Base-by-base conservation (phyloP, 2,797 vertebrate species). In the Hapalemur alaotrensis region DNA sequence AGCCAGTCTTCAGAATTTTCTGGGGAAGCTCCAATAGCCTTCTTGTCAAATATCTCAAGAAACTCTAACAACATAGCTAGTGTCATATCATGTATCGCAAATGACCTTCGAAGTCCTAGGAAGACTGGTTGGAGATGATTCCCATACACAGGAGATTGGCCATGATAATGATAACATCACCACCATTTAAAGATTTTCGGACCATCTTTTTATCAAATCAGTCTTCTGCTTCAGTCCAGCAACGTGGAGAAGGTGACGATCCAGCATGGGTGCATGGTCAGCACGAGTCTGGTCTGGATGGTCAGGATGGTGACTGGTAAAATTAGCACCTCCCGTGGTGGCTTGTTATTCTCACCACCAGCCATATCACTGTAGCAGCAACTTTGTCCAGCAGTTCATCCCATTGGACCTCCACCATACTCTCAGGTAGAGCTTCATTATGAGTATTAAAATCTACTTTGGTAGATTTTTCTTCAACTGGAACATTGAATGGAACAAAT, bases 181-280 rank as follows among this genome's bases (percentile, higher is more conserved):
- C 28, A 57, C 22, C 28, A 83, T 95, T 59, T 86, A 48, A 82
- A 82, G 23, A 79, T 13, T 93, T 85, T 65, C 9, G 65, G 54
- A 15, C 2, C 9, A 78, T 38, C 11, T 76, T 92, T 61, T 82
- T 65, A 14, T 43, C 35, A 88, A 1, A 22, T 32, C 3, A 50
- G 6, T 48, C 25, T 67, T 84, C 25, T 20, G 41, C 3, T 32
- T 78, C n/a, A 79, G 6, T 57, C 23, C 30, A n/a, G 30, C 23
- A 67, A 59, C n/a, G 28, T 7, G 20, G 72, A 14, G 41, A 78
- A 93, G 11, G 0, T 78, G 22, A 38, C 35, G 52, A 69, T 20
- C 20, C 67, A 73, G 28, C 8, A 38, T 25, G 18, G 7, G 14
- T 63, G 1, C 2, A 10, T 14, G 25, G 2, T 35, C 43, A 85